These are phyloP conservation scores for Hanleya hanleyi DNA, from an alignment of 2,888 invertebrate genomes.

Conservation along the genomic window DNA sequence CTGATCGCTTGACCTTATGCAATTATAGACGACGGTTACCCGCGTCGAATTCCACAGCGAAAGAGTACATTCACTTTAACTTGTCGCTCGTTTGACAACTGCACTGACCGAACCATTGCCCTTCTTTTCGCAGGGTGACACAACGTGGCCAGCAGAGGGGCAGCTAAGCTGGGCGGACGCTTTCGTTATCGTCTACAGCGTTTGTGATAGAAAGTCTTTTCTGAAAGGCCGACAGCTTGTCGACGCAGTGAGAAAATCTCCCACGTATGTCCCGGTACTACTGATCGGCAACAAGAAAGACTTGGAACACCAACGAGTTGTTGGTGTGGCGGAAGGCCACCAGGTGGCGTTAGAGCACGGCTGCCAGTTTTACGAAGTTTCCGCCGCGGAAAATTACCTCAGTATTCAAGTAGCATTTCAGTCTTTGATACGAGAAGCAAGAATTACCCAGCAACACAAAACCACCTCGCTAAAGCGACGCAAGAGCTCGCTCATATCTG, in stretches of 20 bases:
- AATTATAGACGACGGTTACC: too few relatives aligned
- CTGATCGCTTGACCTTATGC: too few relatives aligned
- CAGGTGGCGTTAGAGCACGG: slow-evolving; percentile 54
- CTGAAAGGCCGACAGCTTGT: slow-evolving; percentile 72
- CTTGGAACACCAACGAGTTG: slow-evolving; percentile 74
- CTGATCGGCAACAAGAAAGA: slow-evolving; percentile 87
- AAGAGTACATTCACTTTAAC: too few relatives aligned
- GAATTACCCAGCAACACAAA: slow-evolving; percentile 50
- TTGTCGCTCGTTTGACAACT: too few relatives aligned
- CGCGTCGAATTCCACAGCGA: too few relatives aligned
- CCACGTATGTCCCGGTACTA: slow-evolving; percentile 84
- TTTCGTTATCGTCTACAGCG: slow-evolving; percentile 87
- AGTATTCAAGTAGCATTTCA: slow-evolving; percentile 57
- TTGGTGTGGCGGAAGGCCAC: slow-evolving; percentile 78
- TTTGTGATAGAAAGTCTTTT: slow-evolving; percentile 85
- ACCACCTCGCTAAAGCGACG: slow-evolving; percentile 45
- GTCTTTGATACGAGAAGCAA: slow-evolving; percentile 53
- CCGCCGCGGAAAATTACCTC: slow-evolving; percentile 56
- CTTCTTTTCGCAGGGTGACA: too few relatives aligned
- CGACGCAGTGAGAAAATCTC: slow-evolving; percentile 63
- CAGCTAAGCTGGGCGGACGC: slow-evolving; percentile 82
- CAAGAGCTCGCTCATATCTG: slow-evolving; percentile 49
- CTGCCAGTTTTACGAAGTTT: slow-evolving; percentile 61
- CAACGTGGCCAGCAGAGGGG: slow-evolving; percentile 21
- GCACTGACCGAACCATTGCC: too few relatives aligned